Evolutionary conservation across 2,888 invertebrate genomes (phyloP).

Genomic region (Zhengitettix transpicula): DNA sequence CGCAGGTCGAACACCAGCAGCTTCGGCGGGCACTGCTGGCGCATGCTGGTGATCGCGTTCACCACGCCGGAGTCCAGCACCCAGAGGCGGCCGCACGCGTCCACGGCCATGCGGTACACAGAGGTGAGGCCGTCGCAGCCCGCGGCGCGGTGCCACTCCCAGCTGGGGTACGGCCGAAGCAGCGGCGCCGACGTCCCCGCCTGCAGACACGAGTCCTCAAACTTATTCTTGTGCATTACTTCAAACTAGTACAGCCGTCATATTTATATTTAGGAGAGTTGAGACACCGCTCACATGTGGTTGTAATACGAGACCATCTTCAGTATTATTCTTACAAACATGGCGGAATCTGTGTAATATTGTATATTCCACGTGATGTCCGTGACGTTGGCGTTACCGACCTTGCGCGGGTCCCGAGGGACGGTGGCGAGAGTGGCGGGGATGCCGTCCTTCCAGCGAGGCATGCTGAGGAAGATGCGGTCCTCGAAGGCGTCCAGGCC

Average conservation of each 20-base stretch:
- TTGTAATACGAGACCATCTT: no score
- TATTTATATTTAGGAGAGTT: no score
- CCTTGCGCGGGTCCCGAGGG: constrained; percentile 16
- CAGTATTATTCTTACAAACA: no score
- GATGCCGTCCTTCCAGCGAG: constrained; percentile 57
- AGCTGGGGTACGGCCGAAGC: constrained; percentile 44
- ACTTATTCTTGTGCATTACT: no score
- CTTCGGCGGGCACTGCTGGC: constrained; percentile 32
- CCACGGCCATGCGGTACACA: constrained; percentile 57
- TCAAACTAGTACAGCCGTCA: no score
- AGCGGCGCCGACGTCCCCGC: no score
- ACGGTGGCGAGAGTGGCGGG: constrained; percentile 56
- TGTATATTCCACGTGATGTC: no score
- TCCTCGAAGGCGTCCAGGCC: constrained; percentile 37
- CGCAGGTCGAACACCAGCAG: constrained; percentile 55
- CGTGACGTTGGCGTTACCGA: no score
- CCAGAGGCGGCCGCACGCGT: constrained; percentile 62
- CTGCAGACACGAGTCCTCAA: no score
- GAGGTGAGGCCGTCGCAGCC: constrained; percentile 52
- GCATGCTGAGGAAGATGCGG: constrained; percentile 56
- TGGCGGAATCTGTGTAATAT: no score
- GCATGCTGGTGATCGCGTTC: constrained; percentile 41
- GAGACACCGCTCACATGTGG: no score
- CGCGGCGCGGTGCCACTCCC: constrained; percentile 34
- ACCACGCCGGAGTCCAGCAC: constrained; percentile 64